A percentile compares a stretch with the other conserved stretches of the same genome.
phyloP scores from a whole-genome alignment of 1,140 invertebrate genomes.

The Limonius californicus region DNA sequence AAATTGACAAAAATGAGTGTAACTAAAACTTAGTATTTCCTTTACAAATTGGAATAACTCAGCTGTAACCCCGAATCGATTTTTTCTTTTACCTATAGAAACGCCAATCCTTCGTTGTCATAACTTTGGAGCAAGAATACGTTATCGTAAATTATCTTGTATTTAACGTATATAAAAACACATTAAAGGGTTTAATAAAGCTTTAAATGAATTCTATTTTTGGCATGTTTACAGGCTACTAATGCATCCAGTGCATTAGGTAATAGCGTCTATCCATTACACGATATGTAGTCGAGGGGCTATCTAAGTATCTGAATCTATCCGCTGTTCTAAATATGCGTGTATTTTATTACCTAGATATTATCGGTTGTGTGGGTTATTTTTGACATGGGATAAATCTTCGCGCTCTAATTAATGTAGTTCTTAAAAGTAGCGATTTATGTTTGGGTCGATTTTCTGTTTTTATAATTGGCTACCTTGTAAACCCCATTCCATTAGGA shows the following conservation, averaged over 20 bases:
- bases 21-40: too few species aligned
- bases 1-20: too few species aligned
- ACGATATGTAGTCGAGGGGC: neutral
- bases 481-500: constrained; percentile 6
- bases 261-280: constrained; percentile 14
- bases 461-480: constrained; percentile 17
- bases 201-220: constrained; percentile 5
- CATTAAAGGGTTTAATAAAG: constrained; percentile 3
- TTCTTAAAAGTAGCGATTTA: constrained; percentile 17
- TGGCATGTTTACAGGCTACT: constrained; percentile 10
- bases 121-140: too few species aligned
- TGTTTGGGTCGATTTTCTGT: constrained; percentile 12
- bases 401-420: constrained; percentile 20
- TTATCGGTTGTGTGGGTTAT: constrained; percentile 21
- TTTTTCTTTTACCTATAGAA: too few species aligned
- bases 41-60: too few species aligned
- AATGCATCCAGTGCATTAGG: constrained; percentile 10
- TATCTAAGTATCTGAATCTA: constrained; percentile 12
- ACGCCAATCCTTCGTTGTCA: too few species aligned
- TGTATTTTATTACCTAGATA: constrained; percentile 17
- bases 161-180: too few species aligned
- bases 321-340: constrained; percentile 13
- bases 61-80: too few species aligned
- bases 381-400: constrained; percentile 22
- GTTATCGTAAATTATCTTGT: too few species aligned